Conservation (phyloP, 1,140 invertebrate genomes). For the Octopus sinensis region DNA sequence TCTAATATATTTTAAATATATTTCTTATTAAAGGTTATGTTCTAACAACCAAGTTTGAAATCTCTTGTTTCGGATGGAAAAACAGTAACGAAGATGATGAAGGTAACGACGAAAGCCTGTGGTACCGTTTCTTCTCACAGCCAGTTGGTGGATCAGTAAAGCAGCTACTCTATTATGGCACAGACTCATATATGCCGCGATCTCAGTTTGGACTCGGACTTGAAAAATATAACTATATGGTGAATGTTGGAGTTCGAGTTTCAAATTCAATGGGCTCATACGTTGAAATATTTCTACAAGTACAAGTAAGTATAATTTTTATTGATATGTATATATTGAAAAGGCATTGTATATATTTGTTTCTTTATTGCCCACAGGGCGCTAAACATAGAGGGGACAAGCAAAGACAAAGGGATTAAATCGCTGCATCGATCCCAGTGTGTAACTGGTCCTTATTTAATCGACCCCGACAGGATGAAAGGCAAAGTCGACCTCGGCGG, state of each 20-base stretch:
- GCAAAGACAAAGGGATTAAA: too few relatives aligned
- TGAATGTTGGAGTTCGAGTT: constrained; percentile 38
- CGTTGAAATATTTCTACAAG: constrained; percentile 32
- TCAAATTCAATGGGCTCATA: constrained; percentile 43
- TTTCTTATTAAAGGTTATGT: constrained; percentile 30
- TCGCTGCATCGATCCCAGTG: too few relatives aligned
- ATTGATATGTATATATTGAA: too few relatives aligned
- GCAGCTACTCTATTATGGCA: constrained; percentile 43
- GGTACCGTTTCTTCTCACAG: constrained; percentile 39
- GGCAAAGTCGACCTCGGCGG: too few relatives aligned
- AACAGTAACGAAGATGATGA: constrained; percentile 39
- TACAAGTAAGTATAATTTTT: constrained; percentile 26
- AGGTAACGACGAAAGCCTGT: constrained; percentile 29
- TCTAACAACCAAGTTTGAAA: constrained; percentile 34
- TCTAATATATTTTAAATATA: too few relatives aligned
- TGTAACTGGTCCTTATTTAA: too few relatives aligned
- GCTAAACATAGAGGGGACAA: too few relatives aligned
- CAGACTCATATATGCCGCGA: constrained; percentile 37
- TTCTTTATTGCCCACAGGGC: background rate
- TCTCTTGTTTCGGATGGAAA: constrained; percentile 38
- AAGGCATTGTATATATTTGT: too few relatives aligned
- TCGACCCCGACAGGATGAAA: too few relatives aligned
- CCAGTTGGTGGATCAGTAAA: constrained; percentile 25
- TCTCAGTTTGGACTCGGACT: constrained; percentile 37
- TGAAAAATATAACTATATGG: constrained; percentile 26